phyloP scores from a whole-genome alignment of 2,113 vertebrate genomes.

The Spea bombifrons region DNA sequence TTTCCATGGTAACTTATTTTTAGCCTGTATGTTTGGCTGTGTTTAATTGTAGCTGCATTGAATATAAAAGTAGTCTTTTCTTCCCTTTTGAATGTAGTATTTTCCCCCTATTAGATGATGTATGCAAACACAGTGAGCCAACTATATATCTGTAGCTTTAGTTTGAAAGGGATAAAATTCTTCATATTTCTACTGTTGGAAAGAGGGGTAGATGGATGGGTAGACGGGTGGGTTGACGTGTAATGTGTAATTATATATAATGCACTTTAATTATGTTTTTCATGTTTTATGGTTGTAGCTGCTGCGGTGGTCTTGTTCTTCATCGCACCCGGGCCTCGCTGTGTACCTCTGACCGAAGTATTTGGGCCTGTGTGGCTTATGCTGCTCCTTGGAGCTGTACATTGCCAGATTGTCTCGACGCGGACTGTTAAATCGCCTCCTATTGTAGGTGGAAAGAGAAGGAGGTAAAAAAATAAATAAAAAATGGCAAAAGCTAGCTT shows the following conservation, averaged over 20 bases:
- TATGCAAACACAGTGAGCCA: too few species aligned
- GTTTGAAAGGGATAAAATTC: too few species aligned
- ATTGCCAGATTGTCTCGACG: slow-evolving; percentile 98
- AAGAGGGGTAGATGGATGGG: too few species aligned
- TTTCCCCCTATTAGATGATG: too few species aligned
- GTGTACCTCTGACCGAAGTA: slow-evolving; percentile 90
- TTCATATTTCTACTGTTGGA: too few species aligned
- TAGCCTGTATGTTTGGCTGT: slow-evolving; percentile 21
- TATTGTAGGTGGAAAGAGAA: slow-evolving; percentile 81
- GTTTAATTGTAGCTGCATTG: slow-evolving; percentile 18
- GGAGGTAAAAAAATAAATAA: slow-evolving; percentile 70
- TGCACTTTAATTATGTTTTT: not conserved
- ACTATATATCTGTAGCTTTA: too few species aligned
- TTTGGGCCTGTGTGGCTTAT: slow-evolving; percentile 90
- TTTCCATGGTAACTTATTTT: slow-evolving; percentile 40
- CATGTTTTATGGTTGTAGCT: slow-evolving; percentile 68
- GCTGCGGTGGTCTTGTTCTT: slow-evolving; percentile 81
- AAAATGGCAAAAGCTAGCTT: not conserved
- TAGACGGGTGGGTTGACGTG: too few species aligned
- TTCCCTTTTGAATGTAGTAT: too few species aligned
- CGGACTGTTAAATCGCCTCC: slow-evolving; percentile 84
- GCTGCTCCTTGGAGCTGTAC: slow-evolving; percentile 94
- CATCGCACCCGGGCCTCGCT: slow-evolving; percentile 76
- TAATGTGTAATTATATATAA: too few species aligned
- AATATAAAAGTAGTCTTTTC: not conserved